phyloP scores from a whole-genome alignment of 2,113 vertebrate species.

The Cyrtonyx montezumae region DNA sequence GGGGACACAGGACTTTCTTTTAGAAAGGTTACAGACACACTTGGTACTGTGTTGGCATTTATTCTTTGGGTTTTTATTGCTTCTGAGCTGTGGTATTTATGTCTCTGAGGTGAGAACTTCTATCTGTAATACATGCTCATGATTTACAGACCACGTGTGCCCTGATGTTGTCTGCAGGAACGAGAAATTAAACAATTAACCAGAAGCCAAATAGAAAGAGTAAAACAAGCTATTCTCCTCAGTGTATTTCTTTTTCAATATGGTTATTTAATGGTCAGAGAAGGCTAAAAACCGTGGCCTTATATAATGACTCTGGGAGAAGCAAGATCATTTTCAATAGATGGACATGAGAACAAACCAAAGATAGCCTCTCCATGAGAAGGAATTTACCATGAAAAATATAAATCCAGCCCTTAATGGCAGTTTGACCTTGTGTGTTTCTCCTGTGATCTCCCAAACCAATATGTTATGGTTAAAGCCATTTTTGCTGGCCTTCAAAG shows the following conservation, averaged over 20 bases:
- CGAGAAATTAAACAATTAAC: slow-evolving; percentile 53
- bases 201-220: not conserved
- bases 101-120: slow-evolving; percentile 34
- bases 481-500: not conserved
- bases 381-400: not conserved
- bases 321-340: not conserved
- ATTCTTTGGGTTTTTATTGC: slow-evolving; percentile 54
- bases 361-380: not conserved
- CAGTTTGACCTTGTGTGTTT: not conserved
- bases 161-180: not conserved
- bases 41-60: slow-evolving; percentile 43
- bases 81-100: slow-evolving; percentile 51
- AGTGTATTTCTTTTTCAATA: not conserved
- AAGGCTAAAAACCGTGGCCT: not conserved
- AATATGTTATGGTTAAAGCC: fast-evolving
- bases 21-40: slow-evolving; percentile 45
- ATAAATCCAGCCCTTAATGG: not conserved
- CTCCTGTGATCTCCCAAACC: not conserved
- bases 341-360: not conserved
- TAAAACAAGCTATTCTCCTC: not conserved
- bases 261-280: not conserved
- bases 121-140: not conserved
- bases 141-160: not conserved
- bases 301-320: not conserved
- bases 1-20: not conserved